Conservation (phyloP, 2,888 invertebrate species). For the Octonoba sinensis region DNA sequence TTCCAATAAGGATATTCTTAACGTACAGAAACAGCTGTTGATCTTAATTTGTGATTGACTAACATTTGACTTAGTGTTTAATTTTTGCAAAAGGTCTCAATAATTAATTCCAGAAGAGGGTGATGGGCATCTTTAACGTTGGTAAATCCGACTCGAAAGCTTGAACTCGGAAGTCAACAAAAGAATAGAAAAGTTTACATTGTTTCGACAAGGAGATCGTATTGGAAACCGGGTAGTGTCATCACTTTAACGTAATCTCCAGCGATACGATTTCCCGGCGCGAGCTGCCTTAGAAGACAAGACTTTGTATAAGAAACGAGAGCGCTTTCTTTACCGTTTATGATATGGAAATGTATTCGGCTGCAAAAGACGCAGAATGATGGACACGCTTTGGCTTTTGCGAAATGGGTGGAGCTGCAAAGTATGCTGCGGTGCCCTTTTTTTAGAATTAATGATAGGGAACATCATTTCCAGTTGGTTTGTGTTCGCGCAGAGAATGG, state of each 20-base stretch:
- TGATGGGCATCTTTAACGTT: no score
- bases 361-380: slow-evolving; percentile 61
- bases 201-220: slow-evolving; percentile 6
- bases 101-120: no score
- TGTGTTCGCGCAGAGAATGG: slow-evolving; percentile 53
- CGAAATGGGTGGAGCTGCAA: slow-evolving; percentile 49
- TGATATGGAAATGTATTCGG: slow-evolving; percentile 64
- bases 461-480: slow-evolving; percentile 64
- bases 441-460: slow-evolving; percentile 63
- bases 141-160: no score
- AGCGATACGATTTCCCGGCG: background rate
- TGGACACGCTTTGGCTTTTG: slow-evolving; percentile 61
- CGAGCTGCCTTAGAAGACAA: slow-evolving; percentile 7
- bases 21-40: no score
- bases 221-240: slow-evolving; percentile 35
- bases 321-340: slow-evolving; percentile 59
- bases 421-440: slow-evolving; percentile 54
- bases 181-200: no score
- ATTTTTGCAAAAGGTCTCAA: no score
- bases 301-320: background rate
- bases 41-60: no score
- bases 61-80: no score
- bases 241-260: slow-evolving; percentile 23
- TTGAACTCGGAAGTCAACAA: no score
- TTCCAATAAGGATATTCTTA: no score